Base-by-base conservation (phyloP, 2,888 invertebrate genomes). In the Smittia aterrima region DNA sequence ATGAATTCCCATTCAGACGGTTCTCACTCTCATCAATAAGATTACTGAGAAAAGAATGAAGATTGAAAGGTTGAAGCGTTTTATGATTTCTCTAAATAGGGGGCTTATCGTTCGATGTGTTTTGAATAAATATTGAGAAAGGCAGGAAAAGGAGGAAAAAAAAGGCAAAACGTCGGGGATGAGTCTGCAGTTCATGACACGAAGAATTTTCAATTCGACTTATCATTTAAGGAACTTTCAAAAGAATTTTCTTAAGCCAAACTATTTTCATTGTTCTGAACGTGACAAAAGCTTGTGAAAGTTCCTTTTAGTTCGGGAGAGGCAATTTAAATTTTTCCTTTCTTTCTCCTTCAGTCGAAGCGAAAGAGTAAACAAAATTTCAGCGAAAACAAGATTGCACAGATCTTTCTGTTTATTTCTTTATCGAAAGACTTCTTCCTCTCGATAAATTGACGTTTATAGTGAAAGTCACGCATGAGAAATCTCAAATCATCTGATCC, bases 21-120 rank as follows among this genome's bases (percentile, higher is more conserved):
- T 24, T 62, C 38, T 38, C n/a, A n/a, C n/a, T n/a, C 27, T 40
- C 66, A 9, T 32, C 18, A 18, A 66, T 7, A 66, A 66, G 4
- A 1, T 16, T 40, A 6, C 20, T 13, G 27, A 66, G n/a, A 66
- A 66, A 66, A 67, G 18, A n/a, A 53, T 70, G 24, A 62, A 72
- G 62, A 72, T 72, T 62, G 72, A 72, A 72, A 72, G 62, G 58
- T 72, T 72, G 62, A 72, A 72, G 62, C 72, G 72, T 72, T 72
- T 72, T 72, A 72, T 72, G 72, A 72, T 72, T 72, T 72, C 72
- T 72, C 62, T 62, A 58, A 72, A 72, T 72, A 54, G 13, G 25
- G 72, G 62, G 58, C 16, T 62, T 72, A 54, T 54, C 54, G 38
- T 72, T 58, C 72, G 38, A 72, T 72, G 62, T 72, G 72, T 72